A percentile compares a stretch with the other conserved stretches of the same genome.
These are phyloP conservation scores for Mugil cephalus DNA, from an alignment of 2,113 vertebrate species.

Conservation along the genomic window DNA sequence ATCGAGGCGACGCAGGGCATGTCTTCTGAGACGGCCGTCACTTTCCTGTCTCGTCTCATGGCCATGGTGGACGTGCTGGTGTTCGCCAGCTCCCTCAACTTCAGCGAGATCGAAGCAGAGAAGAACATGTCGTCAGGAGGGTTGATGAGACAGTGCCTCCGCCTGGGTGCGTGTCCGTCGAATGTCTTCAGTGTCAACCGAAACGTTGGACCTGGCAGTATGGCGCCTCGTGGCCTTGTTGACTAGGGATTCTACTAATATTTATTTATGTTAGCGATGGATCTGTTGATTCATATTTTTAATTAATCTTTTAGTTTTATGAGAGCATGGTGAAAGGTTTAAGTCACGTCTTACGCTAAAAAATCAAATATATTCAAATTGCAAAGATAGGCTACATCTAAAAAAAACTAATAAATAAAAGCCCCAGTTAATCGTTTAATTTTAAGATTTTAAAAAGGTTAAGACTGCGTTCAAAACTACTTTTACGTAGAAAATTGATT, in stretches of 20 bases:
- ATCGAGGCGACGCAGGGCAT: constrained; percentile 99
- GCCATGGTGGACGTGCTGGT: constrained; percentile 99
- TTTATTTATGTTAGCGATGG: neutral
- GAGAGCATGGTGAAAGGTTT: neutral
- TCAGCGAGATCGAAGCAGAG: constrained; percentile 99
- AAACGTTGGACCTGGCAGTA: neutral
- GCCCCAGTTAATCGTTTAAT: too few species aligned
- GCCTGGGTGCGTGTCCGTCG: constrained; percentile 89
- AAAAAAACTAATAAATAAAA: too few species aligned
- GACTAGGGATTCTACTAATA: neutral
- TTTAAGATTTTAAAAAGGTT: too few species aligned
- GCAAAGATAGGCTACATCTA: too few species aligned
- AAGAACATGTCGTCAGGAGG: constrained; percentile 99
- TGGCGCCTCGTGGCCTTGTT: neutral
- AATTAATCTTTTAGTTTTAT: neutral
- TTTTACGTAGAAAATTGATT: too few species aligned
- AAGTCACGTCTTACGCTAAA: too few species aligned
- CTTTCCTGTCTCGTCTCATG: constrained; percentile 97
- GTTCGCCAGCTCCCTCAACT: constrained; percentile 98
- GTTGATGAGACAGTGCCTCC: constrained; percentile 96
- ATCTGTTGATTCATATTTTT: neutral
- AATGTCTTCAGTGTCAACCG: too few species aligned
- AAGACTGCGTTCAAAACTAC: too few species aligned
- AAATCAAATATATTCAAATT: too few species aligned
- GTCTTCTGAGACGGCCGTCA: constrained; percentile 98